These are phyloP conservation scores for Agrenia bidenticulata DNA, from an alignment of 2,888 invertebrate genomes.

Conservation along the genomic window DNA sequence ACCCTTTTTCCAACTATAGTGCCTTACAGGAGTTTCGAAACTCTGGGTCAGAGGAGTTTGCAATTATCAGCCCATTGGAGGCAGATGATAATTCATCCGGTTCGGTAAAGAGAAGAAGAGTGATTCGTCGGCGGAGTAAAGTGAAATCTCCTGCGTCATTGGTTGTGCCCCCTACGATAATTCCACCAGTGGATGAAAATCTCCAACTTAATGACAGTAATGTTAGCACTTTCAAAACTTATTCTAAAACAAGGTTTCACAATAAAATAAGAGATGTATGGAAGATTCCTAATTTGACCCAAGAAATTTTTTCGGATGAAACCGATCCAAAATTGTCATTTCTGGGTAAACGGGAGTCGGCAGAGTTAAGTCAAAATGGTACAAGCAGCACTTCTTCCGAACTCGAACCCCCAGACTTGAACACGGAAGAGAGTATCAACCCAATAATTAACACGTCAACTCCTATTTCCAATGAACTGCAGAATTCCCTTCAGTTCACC, in stretches of 20 bases:
- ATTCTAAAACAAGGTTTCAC: neutral
- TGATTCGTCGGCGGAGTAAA: slow-evolving; percentile 2
- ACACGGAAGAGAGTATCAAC: slow-evolving; percentile 37
- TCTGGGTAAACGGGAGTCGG: slow-evolving; percentile 25
- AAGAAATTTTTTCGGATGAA: neutral
- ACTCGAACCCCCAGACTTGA: slow-evolving; percentile 23
- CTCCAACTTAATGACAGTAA: neutral
- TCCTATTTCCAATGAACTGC: slow-evolving; percentile 41
- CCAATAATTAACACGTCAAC: slow-evolving; percentile 36
- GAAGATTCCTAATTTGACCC: slow-evolving; percentile 13
- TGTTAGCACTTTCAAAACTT: neutral
- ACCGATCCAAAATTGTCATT: slow-evolving; percentile 7
- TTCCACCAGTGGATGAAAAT: neutral
- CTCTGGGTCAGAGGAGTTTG: neutral
- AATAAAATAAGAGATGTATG: slow-evolving; percentile 12
- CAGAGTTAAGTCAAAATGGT: slow-evolving; percentile 9
- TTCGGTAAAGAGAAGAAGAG: neutral
- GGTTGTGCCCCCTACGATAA: neutral
- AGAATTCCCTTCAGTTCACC: slow-evolving; percentile 38
- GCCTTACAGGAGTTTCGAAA: too few relatives aligned
- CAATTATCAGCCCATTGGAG: neutral
- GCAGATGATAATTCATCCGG: neutral
- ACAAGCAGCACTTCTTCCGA: neutral
- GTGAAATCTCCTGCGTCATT: neutral
- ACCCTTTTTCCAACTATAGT: too few relatives aligned